Conservation (phyloP, 2,888 invertebrate genomes). For the Schizotus pectinicornis region DNA sequence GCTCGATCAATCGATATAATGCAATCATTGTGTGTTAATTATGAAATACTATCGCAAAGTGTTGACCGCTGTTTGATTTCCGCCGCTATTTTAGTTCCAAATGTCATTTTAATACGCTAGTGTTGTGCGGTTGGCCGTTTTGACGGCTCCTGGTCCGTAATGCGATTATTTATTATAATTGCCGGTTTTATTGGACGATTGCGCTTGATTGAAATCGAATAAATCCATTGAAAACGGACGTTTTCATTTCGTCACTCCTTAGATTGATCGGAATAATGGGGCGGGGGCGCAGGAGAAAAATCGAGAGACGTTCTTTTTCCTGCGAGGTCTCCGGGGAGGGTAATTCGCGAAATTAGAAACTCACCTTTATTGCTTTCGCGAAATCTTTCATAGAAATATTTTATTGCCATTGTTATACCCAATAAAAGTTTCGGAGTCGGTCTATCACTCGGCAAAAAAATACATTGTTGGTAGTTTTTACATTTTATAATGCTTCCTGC, state of each 20-base stretch:
- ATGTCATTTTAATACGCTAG: conserved; percentile 52
- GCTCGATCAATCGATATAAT: conserved; percentile 55
- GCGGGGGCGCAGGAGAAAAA: too few relatives aligned
- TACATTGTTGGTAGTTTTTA: conserved; percentile 57
- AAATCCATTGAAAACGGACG: conserved; percentile 36
- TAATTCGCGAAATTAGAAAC: conserved; percentile 45
- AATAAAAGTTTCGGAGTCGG: conserved; percentile 52
- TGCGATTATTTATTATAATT: conserved; percentile 53
- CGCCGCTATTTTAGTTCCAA: conserved; percentile 53
- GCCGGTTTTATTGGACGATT: conserved; percentile 48
- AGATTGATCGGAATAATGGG: not conserved
- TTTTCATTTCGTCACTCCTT: not conserved
- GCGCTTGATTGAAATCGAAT: conserved; percentile 43
- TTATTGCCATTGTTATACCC: conserved; percentile 50
- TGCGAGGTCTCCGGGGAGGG: too few relatives aligned
- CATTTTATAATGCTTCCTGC: conserved; percentile 56
- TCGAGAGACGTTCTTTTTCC: conserved; percentile 19
- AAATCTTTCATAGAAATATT: conserved; percentile 52
- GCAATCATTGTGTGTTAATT: conserved; percentile 56
- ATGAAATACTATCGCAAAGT: conserved; percentile 56
- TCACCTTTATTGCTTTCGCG: conserved; percentile 45
- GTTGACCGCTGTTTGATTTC: conserved; percentile 56
- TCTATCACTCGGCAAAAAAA: conserved; percentile 49
- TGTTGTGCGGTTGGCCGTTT: conserved; percentile 49
- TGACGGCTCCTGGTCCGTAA: conserved; percentile 49